phyloP scores from a whole-genome alignment of 2,888 invertebrate species.

The Lysandra coridon region DNA sequence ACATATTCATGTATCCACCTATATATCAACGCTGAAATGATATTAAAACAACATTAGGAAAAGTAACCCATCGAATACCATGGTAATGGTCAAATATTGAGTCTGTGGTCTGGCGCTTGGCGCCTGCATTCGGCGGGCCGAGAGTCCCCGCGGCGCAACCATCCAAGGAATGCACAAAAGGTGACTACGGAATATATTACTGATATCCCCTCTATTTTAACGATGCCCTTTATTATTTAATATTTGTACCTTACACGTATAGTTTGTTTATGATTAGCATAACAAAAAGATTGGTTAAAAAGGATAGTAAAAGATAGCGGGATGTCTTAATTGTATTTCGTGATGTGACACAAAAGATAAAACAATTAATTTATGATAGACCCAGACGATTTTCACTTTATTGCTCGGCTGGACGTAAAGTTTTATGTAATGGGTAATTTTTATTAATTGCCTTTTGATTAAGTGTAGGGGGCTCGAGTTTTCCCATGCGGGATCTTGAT shows the following conservation, averaged over 20 bases:
- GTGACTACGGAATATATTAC: constrained; percentile 81
- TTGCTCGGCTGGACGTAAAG: constrained; percentile 70
- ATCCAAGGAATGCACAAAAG: constrained; percentile 79
- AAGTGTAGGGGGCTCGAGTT: constrained; percentile 54
- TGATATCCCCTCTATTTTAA: constrained; percentile 79
- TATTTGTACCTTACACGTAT: constrained; percentile 78
- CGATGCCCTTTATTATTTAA: constrained; percentile 80
- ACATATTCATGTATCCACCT: not conserved
- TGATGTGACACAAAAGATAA: constrained; percentile 77
- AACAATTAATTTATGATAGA: constrained; percentile 77
- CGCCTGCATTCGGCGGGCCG: constrained; percentile 75
- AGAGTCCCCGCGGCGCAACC: constrained; percentile 74
- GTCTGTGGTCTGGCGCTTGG: constrained; percentile 78
- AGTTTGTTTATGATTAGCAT: constrained; percentile 81
- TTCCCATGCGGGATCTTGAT: constrained; percentile 58
- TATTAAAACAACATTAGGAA: not conserved
- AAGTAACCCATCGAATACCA: constrained; percentile 74
- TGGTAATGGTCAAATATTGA: constrained; percentile 77
- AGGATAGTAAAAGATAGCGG: constrained; percentile 73
- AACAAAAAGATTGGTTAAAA: constrained; percentile 62
- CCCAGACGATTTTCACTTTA: constrained; percentile 71
- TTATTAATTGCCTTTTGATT: constrained; percentile 76
- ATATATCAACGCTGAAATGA: not conserved
- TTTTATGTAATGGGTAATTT: constrained; percentile 73
- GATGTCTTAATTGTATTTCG: constrained; percentile 75